Conservation (phyloP, 1,140 invertebrate species). For the Cyphomyrmex costatus region DNA sequence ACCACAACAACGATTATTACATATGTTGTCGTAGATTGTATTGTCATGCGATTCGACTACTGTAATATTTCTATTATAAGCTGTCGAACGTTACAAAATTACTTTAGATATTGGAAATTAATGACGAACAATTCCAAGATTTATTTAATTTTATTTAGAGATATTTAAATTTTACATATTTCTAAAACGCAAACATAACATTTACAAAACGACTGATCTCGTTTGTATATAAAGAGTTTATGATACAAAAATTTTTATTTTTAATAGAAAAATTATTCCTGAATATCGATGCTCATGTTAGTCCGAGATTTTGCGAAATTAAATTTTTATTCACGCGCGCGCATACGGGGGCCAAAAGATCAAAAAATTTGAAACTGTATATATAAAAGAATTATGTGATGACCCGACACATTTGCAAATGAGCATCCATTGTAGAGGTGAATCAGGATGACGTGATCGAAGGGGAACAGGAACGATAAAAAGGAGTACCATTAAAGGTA, state of each 20-base stretch:
- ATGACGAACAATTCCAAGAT: neutral
- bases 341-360: neutral
- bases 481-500: slow-evolving; percentile 1
- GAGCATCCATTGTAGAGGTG: slow-evolving; percentile 52
- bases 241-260: neutral
- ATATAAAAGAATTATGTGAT: slow-evolving; percentile 33
- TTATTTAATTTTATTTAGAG: slow-evolving; percentile 16
- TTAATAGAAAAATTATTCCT: neutral
- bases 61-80: neutral
- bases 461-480: neutral
- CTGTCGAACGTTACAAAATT: neutral
- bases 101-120: neutral
- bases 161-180: neutral
- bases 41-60: neutral
- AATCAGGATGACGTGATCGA: slow-evolving; percentile 43
- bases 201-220: neutral
- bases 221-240: no score
- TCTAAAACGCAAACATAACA: neutral
- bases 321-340: neutral
- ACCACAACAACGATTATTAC: slow-evolving; percentile 37
- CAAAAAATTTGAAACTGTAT: slow-evolving; percentile 26
- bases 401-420: slow-evolving; percentile 32
- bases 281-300: neutral
- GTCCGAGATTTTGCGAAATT: neutral
- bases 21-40: slow-evolving; percentile 14